Percentiles rank a stretch among this genome's conserved stretches.
Conservation (phyloP, 2,888 invertebrate species). For the Alentia gelatinosa region DNA sequence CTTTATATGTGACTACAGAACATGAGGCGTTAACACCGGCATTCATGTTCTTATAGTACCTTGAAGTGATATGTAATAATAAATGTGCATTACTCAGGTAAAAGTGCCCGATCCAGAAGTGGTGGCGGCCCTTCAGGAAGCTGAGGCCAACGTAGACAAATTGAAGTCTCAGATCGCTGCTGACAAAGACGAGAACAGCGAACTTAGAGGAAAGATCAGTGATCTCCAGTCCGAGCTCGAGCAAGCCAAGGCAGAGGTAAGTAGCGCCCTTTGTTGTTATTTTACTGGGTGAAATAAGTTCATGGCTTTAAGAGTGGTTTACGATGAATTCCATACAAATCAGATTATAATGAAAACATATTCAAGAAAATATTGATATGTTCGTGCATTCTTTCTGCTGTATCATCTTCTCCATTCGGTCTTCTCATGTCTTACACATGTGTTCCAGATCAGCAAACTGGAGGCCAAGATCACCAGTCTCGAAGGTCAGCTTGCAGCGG, state of each 20-base stretch:
- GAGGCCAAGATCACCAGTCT: conserved; percentile 41
- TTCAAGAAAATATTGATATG: no score
- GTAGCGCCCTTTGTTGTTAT: no score
- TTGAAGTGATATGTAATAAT: no score
- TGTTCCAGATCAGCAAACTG: conserved; percentile 37
- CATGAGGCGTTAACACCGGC: no score
- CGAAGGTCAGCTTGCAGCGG: conserved; percentile 43
- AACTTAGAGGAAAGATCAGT: conserved; percentile 7
- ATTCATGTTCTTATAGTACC: no score
- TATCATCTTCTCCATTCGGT: no score
- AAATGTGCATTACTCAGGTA: conserved; percentile 72
- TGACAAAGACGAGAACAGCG: conserved; percentile 31
- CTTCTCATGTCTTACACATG: not conserved
- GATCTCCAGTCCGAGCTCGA: conserved; percentile 20
- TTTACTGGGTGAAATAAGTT: no score
- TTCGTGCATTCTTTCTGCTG: no score
- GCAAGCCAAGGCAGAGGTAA: conserved; percentile 6
- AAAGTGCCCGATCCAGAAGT: conserved; percentile 75
- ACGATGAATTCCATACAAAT: no score
- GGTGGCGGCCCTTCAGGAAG: conserved; percentile 68
- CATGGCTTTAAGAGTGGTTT: no score
- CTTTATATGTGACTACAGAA: no score
- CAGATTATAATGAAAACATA: no score
- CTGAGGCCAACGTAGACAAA: conserved; percentile 67
- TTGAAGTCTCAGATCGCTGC: conserved; percentile 55